Evolutionary conservation across 2,888 invertebrate genomes (phyloP).

Genomic region (Polyploca ridens): DNA sequence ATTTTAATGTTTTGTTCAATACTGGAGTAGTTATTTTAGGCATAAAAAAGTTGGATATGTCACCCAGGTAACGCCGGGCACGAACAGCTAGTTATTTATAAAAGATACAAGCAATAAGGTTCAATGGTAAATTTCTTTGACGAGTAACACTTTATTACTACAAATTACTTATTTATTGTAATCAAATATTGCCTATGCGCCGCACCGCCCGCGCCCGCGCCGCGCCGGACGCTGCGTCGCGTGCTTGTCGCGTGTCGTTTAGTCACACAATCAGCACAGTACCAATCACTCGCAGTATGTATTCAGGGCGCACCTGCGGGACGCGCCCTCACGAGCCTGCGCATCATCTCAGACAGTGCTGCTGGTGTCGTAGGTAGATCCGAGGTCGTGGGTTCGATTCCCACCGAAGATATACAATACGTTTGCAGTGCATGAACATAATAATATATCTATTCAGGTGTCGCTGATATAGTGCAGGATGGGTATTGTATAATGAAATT

Average conservation of each 20-base stretch:
- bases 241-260: slow-evolving; percentile 12
- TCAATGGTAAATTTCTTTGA: not conserved
- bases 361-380: not conserved
- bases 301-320: slow-evolving; percentile 43
- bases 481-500: too few relatives aligned
- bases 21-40: too few relatives aligned
- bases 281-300: slow-evolving; percentile 26
- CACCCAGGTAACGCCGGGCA: too few relatives aligned
- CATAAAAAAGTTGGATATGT: too few relatives aligned
- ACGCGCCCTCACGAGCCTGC: not conserved
- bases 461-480: too few relatives aligned
- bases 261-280: slow-evolving; percentile 14
- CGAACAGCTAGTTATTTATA: not conserved
- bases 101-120: not conserved
- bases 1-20: too few relatives aligned
- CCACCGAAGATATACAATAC: not conserved
- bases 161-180: not conserved
- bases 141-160: not conserved
- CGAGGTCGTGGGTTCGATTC: not conserved
- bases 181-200: not conserved
- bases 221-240: not conserved
- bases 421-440: too few relatives aligned
- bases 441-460: too few relatives aligned
- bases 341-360: not conserved
- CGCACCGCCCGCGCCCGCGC: too few relatives aligned